A percentile compares a stretch with the other conserved stretches of the same genome.
Conservation (phyloP, 2,888 invertebrate species). For the Ectemnius continuus region DNA sequence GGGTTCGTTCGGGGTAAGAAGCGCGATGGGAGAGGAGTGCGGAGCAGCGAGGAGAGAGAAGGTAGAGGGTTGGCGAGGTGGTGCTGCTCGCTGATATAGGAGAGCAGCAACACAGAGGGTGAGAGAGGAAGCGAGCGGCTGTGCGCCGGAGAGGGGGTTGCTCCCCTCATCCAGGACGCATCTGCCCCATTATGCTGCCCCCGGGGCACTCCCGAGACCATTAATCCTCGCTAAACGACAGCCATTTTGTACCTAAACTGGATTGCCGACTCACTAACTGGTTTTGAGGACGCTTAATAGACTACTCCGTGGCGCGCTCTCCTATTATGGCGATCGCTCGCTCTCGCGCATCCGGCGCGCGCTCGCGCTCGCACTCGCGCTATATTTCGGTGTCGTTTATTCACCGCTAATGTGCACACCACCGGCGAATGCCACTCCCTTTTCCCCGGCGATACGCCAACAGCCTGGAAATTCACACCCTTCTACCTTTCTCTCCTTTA, state of each 20-base stretch:
- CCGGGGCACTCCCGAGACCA: constrained; percentile 74
- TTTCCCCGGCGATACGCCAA: not conserved
- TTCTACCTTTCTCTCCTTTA: not conserved
- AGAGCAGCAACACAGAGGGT: constrained; percentile 46
- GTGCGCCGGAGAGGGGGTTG: constrained; percentile 37
- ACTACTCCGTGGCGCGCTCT: constrained; percentile 68
- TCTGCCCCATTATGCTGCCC: constrained; percentile 77
- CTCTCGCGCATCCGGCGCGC: no score
- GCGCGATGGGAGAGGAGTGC: not conserved
- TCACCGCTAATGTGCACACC: constrained; percentile 62
- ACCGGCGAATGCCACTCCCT: constrained; percentile 46
- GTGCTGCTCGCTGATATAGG: constrained; percentile 38
- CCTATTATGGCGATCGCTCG: constrained; percentile 71
- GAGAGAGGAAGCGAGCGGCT: constrained; percentile 42
- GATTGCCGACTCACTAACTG: constrained; percentile 78
- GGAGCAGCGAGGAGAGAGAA: not conserved
- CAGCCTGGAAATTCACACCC: constrained; percentile 2
- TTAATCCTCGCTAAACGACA: constrained; percentile 78
- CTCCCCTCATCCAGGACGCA: constrained; percentile 68
- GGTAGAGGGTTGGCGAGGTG: constrained; percentile 27
- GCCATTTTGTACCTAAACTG: constrained; percentile 79
- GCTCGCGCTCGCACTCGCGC: constrained; percentile 53
- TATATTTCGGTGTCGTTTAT: constrained; percentile 72
- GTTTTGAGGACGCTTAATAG: constrained; percentile 77
- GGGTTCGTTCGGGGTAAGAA: not conserved